phyloP scores from a whole-genome alignment of 1,140 invertebrate genomes.

The Thrips palmi region DNA sequence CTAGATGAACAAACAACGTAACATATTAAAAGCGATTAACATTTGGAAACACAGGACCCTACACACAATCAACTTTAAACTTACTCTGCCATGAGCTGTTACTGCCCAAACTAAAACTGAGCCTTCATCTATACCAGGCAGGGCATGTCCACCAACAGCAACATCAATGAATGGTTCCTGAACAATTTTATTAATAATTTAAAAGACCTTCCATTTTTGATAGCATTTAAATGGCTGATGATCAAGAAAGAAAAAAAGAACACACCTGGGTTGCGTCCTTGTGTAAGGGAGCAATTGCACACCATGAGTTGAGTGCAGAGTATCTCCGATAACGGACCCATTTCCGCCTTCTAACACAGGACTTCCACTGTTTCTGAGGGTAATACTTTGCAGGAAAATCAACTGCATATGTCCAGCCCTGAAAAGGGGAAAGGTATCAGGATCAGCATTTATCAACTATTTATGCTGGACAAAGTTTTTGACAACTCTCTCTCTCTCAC shows the following conservation, averaged over 20 bases:
- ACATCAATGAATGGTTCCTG: slow-evolving; percentile 67
- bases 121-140: slow-evolving; percentile 52
- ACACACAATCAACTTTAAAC: slow-evolving; percentile 9
- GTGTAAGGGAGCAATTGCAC: slow-evolving; percentile 68
- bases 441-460: no score
- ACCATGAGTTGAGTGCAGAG: slow-evolving; percentile 78
- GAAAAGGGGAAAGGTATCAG: slow-evolving; percentile 12
- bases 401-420: slow-evolving; percentile 84
- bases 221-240: background rate
- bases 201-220: background rate
- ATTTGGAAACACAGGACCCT: background rate
- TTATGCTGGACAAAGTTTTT: slow-evolving; percentile 16
- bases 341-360: slow-evolving; percentile 72
- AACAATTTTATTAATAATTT: slow-evolving; percentile 2
- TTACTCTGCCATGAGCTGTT: slow-evolving; percentile 66
- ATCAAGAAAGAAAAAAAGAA: background rate
- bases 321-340: slow-evolving; percentile 77
- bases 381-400: slow-evolving; percentile 79
- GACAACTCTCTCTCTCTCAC: slow-evolving; percentile 24
- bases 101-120: slow-evolving; percentile 75
- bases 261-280: slow-evolving; percentile 63
- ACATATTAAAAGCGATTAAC: background rate
- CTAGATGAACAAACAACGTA: slow-evolving; percentile 20
- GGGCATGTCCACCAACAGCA: slow-evolving; percentile 60
- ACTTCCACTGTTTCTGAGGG: slow-evolving; percentile 71